Percentiles rank a stretch among this genome's conserved stretches.
phyloP scores from a whole-genome alignment of 2,797 vertebrate genomes.

The Microctenopoma stevenorrisi region DNA sequence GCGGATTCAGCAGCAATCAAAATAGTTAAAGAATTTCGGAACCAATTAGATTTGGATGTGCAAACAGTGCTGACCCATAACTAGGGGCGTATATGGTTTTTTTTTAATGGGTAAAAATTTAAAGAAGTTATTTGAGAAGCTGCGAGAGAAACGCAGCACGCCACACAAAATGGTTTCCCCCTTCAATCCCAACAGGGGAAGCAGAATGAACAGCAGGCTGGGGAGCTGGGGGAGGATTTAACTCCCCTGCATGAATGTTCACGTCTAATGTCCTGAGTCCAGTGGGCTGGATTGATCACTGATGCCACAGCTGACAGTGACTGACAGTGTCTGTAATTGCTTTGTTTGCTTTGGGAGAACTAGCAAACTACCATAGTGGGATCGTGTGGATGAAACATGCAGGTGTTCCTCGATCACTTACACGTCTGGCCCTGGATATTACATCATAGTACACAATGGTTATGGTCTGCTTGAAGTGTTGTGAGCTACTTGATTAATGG shows the following conservation, averaged over 20 bases:
- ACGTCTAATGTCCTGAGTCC: conserved; percentile 69
- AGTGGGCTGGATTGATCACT: conserved; percentile 72
- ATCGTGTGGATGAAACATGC: conserved; percentile 35
- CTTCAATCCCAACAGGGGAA: conserved; percentile 31
- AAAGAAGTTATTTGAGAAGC: conserved; percentile 36
- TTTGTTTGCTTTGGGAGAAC: conserved; percentile 67
- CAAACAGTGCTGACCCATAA: too few relatives aligned
- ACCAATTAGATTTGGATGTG: too few relatives aligned
- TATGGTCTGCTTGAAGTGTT: conserved; percentile 9
- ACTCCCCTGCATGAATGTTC: conserved; percentile 64
- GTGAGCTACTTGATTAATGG: conserved; percentile 35
- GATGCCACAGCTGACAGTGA: conserved; percentile 69
- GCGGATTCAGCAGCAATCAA: too few relatives aligned
- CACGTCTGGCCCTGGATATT: conserved; percentile 40
- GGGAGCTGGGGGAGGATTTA: conserved; percentile 54
- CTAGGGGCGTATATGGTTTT: too few relatives aligned
- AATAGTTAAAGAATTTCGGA: too few relatives aligned
- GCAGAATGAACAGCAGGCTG: conserved; percentile 59
- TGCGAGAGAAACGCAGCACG: conserved; percentile 32
- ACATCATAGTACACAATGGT: conserved; percentile 25
- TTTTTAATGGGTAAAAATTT: too few relatives aligned
- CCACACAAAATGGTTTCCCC: conserved; percentile 59
- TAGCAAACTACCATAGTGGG: conserved; percentile 47
- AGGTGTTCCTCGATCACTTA: conserved; percentile 43
- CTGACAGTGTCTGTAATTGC: conserved; percentile 75